phyloP scores from a whole-genome alignment of 1,140 invertebrate species.

The Heliconius nattereri region DNA sequence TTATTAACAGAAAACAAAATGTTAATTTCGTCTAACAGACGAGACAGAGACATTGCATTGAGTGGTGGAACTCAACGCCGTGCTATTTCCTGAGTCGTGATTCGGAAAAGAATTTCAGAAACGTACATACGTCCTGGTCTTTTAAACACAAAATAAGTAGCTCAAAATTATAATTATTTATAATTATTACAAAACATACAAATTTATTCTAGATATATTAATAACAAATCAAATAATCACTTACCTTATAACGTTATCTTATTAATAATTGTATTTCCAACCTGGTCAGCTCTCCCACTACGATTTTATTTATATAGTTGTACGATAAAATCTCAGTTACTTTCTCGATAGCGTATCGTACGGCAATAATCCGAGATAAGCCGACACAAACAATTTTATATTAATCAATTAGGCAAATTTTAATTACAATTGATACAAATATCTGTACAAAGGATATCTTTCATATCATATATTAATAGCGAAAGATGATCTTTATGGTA shows the following conservation, averaged over 20 bases:
- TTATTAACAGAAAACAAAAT: too few relatives aligned
- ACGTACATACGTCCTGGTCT: too few relatives aligned
- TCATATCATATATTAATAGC: background rate
- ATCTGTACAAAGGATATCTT: background rate
- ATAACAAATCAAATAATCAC: background rate
- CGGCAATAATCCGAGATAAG: conserved; percentile 24
- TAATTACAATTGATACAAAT: background rate
- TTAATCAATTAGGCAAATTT: background rate
- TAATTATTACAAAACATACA: too few relatives aligned
- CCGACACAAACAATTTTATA: background rate
- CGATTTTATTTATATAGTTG: conserved; percentile 44
- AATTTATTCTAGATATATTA: background rate
- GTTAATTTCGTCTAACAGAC: too few relatives aligned
- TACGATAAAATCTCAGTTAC: conserved; percentile 24
- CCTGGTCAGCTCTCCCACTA: conserved; percentile 32
- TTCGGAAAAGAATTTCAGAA: too few relatives aligned
- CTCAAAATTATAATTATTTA: too few relatives aligned
- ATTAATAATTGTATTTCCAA: background rate
- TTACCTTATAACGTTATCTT: conserved; percentile 8
- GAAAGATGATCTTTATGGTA: background rate
- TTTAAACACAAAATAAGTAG: too few relatives aligned
- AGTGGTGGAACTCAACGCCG: too few relatives aligned
- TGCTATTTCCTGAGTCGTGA: too few relatives aligned
- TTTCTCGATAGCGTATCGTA: conserved; percentile 29
- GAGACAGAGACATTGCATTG: too few relatives aligned